These are phyloP conservation scores for Piaya cayana DNA, from an alignment of 2,113 vertebrate genomes.

Conservation along the genomic window DNA sequence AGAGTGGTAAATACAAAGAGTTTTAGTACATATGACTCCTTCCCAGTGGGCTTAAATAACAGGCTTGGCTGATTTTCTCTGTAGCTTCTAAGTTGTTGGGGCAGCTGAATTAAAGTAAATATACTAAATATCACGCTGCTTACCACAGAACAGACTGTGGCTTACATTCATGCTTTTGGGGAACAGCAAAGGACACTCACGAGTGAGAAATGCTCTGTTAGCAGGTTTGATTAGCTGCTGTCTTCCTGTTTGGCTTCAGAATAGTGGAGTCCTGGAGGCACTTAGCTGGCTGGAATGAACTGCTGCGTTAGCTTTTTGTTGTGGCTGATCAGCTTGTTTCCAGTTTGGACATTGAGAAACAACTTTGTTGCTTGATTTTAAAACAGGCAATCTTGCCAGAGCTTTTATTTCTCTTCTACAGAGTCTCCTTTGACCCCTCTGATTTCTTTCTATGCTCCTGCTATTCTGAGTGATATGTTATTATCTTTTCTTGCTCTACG, in stretches of 20 bases:
- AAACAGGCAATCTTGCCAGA: neutral
- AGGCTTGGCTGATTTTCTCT: neutral
- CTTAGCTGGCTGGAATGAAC: neutral
- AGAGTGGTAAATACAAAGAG: neutral
- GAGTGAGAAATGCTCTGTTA: neutral
- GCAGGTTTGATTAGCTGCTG: neutral
- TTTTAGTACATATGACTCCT: neutral
- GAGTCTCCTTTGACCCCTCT: neutral
- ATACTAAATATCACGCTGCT: neutral
- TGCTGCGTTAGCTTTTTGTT: neutral
- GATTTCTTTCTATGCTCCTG: neutral
- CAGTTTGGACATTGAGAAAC: neutral
- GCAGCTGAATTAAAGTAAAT: neutral
- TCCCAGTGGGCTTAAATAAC: neutral
- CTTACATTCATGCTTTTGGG: neutral
- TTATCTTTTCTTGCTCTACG: neutral
- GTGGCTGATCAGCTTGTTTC: neutral
- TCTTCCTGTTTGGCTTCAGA: neutral
- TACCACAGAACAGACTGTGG: rapidly evolving
- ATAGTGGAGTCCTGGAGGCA: neutral
- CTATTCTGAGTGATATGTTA: neutral
- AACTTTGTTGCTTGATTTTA: neutral
- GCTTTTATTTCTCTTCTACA: neutral
- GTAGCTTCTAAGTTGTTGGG: neutral
- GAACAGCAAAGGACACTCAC: neutral